Percentiles rank a stretch among this genome's conserved stretches.
Evolutionary conservation across 2,797 vertebrate genomes (phyloP).

Genomic region (Pipistrellus pipistrellus): DNA sequence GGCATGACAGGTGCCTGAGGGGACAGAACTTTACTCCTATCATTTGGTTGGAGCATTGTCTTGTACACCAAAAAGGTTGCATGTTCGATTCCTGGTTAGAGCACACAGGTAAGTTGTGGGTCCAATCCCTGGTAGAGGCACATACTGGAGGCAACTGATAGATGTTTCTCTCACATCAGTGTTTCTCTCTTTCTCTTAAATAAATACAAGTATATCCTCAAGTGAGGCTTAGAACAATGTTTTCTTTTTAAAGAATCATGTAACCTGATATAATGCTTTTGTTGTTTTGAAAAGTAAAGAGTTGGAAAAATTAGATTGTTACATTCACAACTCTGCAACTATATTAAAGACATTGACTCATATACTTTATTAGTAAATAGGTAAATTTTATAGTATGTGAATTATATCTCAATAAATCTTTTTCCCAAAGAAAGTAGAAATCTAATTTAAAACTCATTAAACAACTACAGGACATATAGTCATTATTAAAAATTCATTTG

Average conservation of each 20-base stretch:
- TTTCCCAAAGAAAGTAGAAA: slow-evolving; percentile 5
- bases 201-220: neutral
- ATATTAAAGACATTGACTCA: neutral
- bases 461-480: neutral
- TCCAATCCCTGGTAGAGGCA: too few species aligned
- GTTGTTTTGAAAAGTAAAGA: slow-evolving; percentile 28
- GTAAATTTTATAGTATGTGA: slow-evolving; percentile 55
- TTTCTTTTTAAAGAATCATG: neutral
- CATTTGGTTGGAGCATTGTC: neutral
- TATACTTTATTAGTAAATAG: slow-evolving; percentile 22
- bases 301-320: neutral
- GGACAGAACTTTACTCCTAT: too few species aligned
- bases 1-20: neutral
- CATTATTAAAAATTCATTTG: slow-evolving; percentile 56
- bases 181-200: neutral
- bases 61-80: neutral
- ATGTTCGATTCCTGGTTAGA: neutral
- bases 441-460: slow-evolving; percentile 70
- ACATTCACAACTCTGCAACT: neutral
- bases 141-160: neutral
- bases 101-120: neutral
- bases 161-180: neutral
- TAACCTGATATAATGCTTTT: neutral
- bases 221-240: neutral
- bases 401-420: slow-evolving; percentile 43